Percentiles rank a stretch among this genome's conserved stretches.
phyloP scores from a whole-genome alignment of 64 coral and sea anemone species.

The Dendrophyllia cribrosa region DNA sequence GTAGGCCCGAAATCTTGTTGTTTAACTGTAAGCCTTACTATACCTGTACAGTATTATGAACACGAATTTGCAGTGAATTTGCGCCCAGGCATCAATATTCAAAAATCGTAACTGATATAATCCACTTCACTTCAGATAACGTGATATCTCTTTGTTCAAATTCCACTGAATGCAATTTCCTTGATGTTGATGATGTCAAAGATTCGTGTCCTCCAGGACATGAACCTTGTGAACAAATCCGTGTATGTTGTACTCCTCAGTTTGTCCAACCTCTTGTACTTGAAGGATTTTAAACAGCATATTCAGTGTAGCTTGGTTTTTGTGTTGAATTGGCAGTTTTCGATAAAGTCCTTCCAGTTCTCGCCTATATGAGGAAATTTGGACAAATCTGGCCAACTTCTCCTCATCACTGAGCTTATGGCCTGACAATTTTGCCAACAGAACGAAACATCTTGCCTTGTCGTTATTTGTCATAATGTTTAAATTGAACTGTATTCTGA shows the following conservation, averaged over 20 bases:
- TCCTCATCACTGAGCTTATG: not conserved
- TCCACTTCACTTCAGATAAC: not conserved
- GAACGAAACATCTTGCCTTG: constrained; percentile 1
- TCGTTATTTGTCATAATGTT: not conserved
- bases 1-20: no score
- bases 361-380: not conserved
- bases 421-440: not conserved
- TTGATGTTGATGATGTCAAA: not conserved
- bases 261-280: not conserved
- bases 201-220: not conserved
- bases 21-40: no score
- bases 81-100: no score
- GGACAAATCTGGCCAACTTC: not conserved
- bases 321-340: not conserved
- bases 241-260: not conserved
- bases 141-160: not conserved
- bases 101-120: not conserved
- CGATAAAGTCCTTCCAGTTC: not conserved
- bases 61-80: no score
- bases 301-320: not conserved
- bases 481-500: not conserved
- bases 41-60: no score
- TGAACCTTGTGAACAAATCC: not conserved
- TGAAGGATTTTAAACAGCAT: not conserved
- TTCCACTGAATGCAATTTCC: not conserved